phyloP scores from a whole-genome alignment of 2,888 invertebrate genomes.

The Labia minor region DNA sequence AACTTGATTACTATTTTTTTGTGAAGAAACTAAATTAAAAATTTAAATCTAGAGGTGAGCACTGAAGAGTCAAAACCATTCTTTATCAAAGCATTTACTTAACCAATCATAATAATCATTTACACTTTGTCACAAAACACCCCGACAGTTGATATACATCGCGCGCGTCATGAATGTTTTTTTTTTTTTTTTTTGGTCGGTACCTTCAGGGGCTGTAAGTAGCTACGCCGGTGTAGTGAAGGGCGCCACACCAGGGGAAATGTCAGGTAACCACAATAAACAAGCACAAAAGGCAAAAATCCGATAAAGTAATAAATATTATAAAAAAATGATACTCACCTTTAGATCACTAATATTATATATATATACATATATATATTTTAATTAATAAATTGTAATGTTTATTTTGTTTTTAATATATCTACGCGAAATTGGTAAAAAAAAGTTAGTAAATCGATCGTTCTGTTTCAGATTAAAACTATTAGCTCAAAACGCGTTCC shows the following conservation, averaged over 20 bases:
- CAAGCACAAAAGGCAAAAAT: no score
- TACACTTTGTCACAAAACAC: background rate
- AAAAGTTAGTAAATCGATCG: slow-evolving; percentile 1
- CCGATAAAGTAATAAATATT: no score
- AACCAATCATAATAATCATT: background rate
- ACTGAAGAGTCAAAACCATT: slow-evolving; percentile 1
- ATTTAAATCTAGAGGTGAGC: slow-evolving; percentile 1
- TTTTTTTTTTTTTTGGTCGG: slow-evolving; percentile 27
- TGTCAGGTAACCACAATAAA: slow-evolving; percentile 60
- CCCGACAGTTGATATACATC: background rate
- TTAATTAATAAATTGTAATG: no score
- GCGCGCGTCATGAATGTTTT: slow-evolving; percentile 3
- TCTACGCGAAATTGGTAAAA: slow-evolving; percentile 8
- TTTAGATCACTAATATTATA: background rate
- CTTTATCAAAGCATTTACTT: background rate
- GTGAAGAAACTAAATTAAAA: no score
- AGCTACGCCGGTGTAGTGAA: slow-evolving; percentile 86
- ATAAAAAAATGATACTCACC: background rate
- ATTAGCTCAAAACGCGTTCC: background rate
- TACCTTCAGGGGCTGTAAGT: slow-evolving; percentile 38
- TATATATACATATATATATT: no score
- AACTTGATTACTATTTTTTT: no score
- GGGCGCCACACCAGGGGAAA: slow-evolving; percentile 67
- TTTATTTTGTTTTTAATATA: background rate
- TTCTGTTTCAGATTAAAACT: slow-evolving; percentile 13